Conservation (phyloP, 2,113 vertebrate genomes). For the Eonycteris spelaea region DNA sequence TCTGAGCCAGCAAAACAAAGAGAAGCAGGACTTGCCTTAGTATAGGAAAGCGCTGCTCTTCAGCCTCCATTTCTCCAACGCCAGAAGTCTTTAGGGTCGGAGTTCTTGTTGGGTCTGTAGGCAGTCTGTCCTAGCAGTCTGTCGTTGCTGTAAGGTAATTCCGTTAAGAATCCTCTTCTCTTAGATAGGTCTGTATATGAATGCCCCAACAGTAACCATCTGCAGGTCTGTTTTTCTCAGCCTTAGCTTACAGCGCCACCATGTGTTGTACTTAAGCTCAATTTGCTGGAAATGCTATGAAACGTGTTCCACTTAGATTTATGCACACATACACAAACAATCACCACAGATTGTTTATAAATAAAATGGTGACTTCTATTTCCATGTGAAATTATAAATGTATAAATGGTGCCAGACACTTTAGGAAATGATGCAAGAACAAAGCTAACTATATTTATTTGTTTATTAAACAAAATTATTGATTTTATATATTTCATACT, state of each 20-base stretch:
- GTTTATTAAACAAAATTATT: neutral
- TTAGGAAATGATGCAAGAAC: neutral
- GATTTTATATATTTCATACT: neutral
- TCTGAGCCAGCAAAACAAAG: constrained; percentile 13
- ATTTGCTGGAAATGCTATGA: neutral
- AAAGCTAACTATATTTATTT: neutral
- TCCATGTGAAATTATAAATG: neutral
- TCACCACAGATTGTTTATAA: neutral
- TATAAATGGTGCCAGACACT: neutral
- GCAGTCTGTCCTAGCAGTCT: neutral
- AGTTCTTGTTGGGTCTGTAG: neutral
- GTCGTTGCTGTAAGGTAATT: neutral
- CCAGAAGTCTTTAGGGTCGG: neutral
- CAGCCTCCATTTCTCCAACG: neutral
- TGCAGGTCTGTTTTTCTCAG: neutral
- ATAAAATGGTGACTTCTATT: neutral
- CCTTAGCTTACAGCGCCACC: constrained; percentile 52
- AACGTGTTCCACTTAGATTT: neutral
- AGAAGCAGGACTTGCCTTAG: constrained; percentile 53
- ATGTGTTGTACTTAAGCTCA: neutral
- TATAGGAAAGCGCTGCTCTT: neutral
- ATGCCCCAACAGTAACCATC: neutral
- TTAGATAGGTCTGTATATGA: neutral
- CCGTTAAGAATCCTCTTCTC: neutral
- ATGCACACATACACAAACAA: neutral